These are phyloP conservation scores for Apotomis capreana DNA, from an alignment of 2,888 invertebrate genomes.

Conservation along the genomic window DNA sequence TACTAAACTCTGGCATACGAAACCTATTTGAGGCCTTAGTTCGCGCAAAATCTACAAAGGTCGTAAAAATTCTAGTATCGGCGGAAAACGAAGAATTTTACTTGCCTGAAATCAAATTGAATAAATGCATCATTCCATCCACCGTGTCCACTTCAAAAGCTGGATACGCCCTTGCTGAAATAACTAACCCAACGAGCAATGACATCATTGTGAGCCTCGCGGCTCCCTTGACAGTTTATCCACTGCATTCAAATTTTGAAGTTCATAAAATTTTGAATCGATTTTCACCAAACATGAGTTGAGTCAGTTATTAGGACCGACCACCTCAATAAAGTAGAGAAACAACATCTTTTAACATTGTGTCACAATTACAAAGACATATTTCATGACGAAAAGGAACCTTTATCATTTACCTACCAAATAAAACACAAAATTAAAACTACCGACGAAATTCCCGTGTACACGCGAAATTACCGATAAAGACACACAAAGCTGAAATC, in stretches of 20 bases:
- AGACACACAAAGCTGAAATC: conserved; percentile 30
- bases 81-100: too few relatives aligned
- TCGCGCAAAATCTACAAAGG: not conserved
- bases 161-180: not conserved
- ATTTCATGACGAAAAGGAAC: not conserved
- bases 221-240: not conserved
- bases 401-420: conserved; percentile 41
- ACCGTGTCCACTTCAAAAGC: not conserved
- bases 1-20: not conserved
- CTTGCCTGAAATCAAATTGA: too few relatives aligned
- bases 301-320: not conserved
- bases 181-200: not conserved
- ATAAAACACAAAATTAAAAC: conserved; percentile 31
- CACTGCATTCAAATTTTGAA: too few relatives aligned
- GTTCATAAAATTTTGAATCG: too few relatives aligned
- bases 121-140: too few relatives aligned
- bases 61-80: not conserved
- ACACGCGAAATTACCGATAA: conserved; percentile 34
- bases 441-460: conserved; percentile 37
- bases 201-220: not conserved
- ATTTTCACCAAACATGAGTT: too few relatives aligned
- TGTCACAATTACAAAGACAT: not conserved
- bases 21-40: conserved; percentile 2
- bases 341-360: not conserved
- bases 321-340: not conserved